Evolutionary conservation across 2,888 invertebrate species (phyloP), one percentile per base, ranked within the genome.

Genomic region (Nipponacmea schrenckii): DNA sequence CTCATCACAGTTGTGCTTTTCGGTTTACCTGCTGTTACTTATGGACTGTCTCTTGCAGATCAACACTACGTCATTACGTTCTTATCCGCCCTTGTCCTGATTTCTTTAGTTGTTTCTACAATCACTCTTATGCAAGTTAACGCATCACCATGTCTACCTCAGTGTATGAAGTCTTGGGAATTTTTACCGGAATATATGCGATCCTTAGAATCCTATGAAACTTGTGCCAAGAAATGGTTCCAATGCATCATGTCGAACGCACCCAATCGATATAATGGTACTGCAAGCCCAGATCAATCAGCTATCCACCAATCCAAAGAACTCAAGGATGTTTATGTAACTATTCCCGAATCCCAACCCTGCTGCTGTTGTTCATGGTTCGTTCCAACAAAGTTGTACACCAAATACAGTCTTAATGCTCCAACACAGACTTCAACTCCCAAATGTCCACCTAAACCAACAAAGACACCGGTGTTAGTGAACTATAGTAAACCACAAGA

Each of bases 341-440:
- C 56, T 10, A 24, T 56, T 56, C 56, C 56, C 24, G 24, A 20
- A 24, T 24, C 20, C 20, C 24, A 20, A 0, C 20, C 56, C 10
- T 56, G 56, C 8, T 56, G 56, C 24, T 56, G 56, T 56, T 56
- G 56, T 24, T 24, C 56, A 24, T 56, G 56, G 56, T 56, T 56
- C 0, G 14, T 56, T 10, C 24, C 56, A 8, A 56, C 10, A 10
- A 24, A 24, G 20, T 24, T 24, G 20, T 39, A 39, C 39, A 56
- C 56, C 8, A 56, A 56, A 14, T 56, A 56, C 24, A 56, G 56
- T 8, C 56, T 56, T 24, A 24, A 20, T 56, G 56, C 24, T 56
- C 56, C 56, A 24, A 20, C 56, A 2, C 56, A 56, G 56, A 56
- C 56, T 20, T 56, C 56, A 12, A 56, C 56, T 2, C 56, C 56